Evolutionary conservation across 2,797 vertebrate species (phyloP).

Genomic region (Channa striata): DNA sequence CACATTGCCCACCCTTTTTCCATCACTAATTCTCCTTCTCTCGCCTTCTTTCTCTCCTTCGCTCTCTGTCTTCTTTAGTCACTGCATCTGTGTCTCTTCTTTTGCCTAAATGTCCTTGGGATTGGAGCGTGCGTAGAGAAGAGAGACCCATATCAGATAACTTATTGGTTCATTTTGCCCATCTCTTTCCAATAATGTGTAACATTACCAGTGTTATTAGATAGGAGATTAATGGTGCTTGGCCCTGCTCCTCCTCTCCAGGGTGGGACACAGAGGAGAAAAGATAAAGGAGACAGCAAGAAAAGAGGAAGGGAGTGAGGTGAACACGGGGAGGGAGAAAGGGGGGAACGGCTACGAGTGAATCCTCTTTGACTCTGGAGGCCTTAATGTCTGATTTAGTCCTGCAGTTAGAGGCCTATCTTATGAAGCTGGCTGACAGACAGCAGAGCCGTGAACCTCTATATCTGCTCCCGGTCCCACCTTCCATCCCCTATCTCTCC

Average conservation of each 20-base stretch:
- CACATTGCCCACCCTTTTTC: constrained; percentile 78
- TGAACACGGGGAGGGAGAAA: constrained; percentile 27
- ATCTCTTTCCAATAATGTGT: constrained; percentile 84
- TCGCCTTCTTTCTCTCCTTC: constrained; percentile 23
- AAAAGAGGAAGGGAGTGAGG: constrained; percentile 24
- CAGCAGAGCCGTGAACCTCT: constrained; percentile 64
- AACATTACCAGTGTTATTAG: constrained; percentile 84
- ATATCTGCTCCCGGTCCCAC: constrained; percentile 35
- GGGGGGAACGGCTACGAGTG: constrained; percentile 49
- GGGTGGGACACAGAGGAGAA: constrained; percentile 70
- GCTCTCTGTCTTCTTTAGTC: constrained; percentile 48
- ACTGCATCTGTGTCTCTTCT: constrained; percentile 62
- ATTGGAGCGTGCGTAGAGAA: constrained; percentile 65
- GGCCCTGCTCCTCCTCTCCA: constrained; percentile 75
- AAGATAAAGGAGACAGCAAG: constrained; percentile 59
- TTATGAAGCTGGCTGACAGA: constrained; percentile 70
- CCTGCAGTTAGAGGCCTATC: constrained; percentile 69
- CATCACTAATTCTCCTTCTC: constrained; percentile 63
- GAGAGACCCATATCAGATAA: constrained; percentile 82
- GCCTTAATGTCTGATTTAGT: constrained; percentile 70
- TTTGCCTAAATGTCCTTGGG: constrained; percentile 80
- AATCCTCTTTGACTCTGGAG: constrained; percentile 64
- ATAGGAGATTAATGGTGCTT: constrained; percentile 83
- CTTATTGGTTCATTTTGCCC: constrained; percentile 83
- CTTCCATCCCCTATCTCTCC: constrained; percentile 35